phyloP scores from a whole-genome alignment of 1,140 invertebrate genomes.

The Pseudomyrmex flavicornis region DNA sequence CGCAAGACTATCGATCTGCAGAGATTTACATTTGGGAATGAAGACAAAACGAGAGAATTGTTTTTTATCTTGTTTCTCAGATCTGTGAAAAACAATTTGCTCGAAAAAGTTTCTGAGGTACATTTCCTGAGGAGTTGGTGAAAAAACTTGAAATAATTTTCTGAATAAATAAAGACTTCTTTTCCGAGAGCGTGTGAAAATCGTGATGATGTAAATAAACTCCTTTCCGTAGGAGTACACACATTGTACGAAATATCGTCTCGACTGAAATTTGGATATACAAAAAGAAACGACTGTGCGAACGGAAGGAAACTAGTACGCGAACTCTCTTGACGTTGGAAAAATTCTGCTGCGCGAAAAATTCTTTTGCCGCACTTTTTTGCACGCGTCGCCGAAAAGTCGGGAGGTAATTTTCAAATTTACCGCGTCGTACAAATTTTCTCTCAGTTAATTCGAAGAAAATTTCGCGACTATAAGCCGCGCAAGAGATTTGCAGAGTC shows the following conservation, averaged over 20 bases:
- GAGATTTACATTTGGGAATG: no score
- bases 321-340: conserved; percentile 32
- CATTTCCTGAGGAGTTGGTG: no score
- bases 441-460: conserved; percentile 29
- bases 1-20: no score
- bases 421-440: conserved; percentile 25
- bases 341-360: conserved; percentile 30
- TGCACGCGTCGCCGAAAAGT: conserved; percentile 30
- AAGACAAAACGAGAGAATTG: no score
- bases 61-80: no score
- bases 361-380: conserved; percentile 11
- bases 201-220: no score
- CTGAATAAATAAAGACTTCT: no score
- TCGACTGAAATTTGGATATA: conserved; percentile 29
- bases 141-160: no score
- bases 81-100: no score
- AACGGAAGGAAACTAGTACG: conserved; percentile 18
- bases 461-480: conserved; percentile 19
- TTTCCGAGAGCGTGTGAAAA: no score
- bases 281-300: conserved; percentile 15
- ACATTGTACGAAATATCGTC: conserved; percentile 2
- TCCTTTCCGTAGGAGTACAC: neutral
- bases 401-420: conserved; percentile 15
- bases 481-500: conserved; percentile 17
- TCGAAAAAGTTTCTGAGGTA: no score